Percentiles rank a stretch among this genome's conserved stretches.
Evolutionary conservation across 2,113 vertebrate genomes (phyloP).

Genomic region (Anolis carolinensis): DNA sequence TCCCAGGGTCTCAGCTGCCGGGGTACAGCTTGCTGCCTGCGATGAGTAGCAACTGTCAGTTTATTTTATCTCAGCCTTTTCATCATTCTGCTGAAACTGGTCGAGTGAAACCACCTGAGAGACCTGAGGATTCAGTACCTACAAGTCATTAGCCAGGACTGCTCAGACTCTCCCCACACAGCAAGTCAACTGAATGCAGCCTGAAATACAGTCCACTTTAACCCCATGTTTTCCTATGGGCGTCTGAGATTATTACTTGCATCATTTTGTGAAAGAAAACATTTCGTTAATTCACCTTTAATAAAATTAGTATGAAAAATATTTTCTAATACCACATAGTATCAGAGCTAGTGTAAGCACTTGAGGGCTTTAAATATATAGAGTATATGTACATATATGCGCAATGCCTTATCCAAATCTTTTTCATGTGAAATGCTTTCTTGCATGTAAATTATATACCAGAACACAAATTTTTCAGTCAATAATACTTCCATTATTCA

Average conservation of each 20-base stretch:
- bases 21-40: slow-evolving; percentile 89
- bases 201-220: slow-evolving; percentile 79
- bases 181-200: slow-evolving; percentile 80
- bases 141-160: slow-evolving; percentile 93
- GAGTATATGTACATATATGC: slow-evolving; percentile 11
- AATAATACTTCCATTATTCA: slow-evolving; percentile 2
- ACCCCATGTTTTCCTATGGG: slow-evolving; percentile 70
- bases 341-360: neutral
- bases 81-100: slow-evolving; percentile 93
- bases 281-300: slow-evolving; percentile 31
- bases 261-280: slow-evolving; percentile 32
- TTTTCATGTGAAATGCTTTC: neutral
- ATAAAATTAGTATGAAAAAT: neutral
- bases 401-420: slow-evolving; percentile 3
- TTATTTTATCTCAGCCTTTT: slow-evolving; percentile 99
- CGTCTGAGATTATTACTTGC: neutral
- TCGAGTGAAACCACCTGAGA: slow-evolving; percentile 96
- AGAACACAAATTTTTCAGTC: neutral
- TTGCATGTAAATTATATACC: slow-evolving; percentile 12
- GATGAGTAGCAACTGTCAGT: slow-evolving; percentile 99
- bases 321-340: slow-evolving; percentile 21
- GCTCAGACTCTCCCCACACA: slow-evolving; percentile 78
- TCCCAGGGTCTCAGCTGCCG: slow-evolving; percentile 91
- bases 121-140: slow-evolving; percentile 90
- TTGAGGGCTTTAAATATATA: slow-evolving; percentile 9